Evolutionary conservation across 1,140 invertebrate genomes (phyloP).

Genomic region (Trachelipus rathkii): DNA sequence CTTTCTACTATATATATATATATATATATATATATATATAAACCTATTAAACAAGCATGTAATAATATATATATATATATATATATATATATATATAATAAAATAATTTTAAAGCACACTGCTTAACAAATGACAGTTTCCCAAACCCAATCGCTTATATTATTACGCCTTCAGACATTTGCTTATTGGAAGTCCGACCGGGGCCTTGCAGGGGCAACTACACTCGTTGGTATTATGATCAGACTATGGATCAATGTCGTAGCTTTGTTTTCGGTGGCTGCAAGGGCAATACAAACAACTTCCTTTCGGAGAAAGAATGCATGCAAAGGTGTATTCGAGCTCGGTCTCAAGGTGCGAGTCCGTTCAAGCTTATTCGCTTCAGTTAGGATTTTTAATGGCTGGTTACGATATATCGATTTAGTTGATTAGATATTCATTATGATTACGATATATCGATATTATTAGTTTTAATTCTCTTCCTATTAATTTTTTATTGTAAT

Average conservation of each 20-base stretch:
- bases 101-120: no score
- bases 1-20: no score
- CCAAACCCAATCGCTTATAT: not conserved
- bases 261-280: constrained; percentile 85
- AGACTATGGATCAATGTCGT: constrained; percentile 63
- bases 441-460: not conserved
- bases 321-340: constrained; percentile 54
- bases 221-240: constrained; percentile 75
- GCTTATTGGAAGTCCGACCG: constrained; percentile 66
- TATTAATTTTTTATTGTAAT: not conserved
- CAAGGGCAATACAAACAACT: constrained; percentile 70
- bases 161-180: constrained; percentile 62
- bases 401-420: not conserved
- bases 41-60: no score
- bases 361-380: not conserved
- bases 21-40: no score
- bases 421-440: not conserved
- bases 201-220: constrained; percentile 82
- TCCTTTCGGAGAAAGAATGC: constrained; percentile 58
- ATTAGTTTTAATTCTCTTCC: not conserved
- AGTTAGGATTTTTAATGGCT: not conserved
- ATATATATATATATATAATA: no score
- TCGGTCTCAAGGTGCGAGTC: constrained; percentile 33
- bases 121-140: not conserved
- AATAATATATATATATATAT: no score